phyloP scores from a whole-genome alignment of 2,113 vertebrate genomes.

The Rhinogobius similis region DNA sequence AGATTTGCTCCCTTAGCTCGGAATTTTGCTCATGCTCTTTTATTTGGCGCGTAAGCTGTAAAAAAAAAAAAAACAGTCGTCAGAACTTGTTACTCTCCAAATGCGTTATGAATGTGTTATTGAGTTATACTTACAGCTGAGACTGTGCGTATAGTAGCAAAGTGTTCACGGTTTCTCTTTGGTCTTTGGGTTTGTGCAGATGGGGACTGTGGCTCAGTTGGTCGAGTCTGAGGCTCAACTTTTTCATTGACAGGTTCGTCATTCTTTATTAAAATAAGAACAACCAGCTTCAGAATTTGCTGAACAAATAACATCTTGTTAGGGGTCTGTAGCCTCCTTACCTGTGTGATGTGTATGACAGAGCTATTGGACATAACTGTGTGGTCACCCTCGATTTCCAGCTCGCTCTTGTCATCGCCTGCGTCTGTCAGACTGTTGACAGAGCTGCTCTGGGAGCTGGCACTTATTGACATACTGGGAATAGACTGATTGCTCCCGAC shows the following conservation, averaged over 20 bases:
- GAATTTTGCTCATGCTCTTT: conserved; percentile 98
- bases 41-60: conserved; percentile 96
- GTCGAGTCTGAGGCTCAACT: conserved; percentile 82
- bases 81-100: background rate
- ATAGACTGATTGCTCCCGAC: conserved; percentile 99
- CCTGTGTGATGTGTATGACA: conserved; percentile 93
- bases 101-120: background rate
- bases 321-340: conserved; percentile 61
- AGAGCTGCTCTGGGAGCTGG: conserved; percentile 99
- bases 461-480: conserved; percentile 99
- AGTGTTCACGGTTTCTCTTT: conserved; percentile 96
- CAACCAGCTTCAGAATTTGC: background rate
- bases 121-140: conserved; percentile 84
- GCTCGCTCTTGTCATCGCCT: conserved; percentile 94
- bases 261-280: conserved; percentile 75
- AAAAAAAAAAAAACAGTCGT: conserved; percentile 6
- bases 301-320: background rate
- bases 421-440: conserved; percentile 97
- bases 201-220: conserved; percentile 87
- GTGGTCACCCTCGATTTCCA: conserved; percentile 94
- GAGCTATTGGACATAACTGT: conserved; percentile 99
- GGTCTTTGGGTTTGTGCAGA: conserved; percentile 88
- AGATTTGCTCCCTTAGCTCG: conserved; percentile 96
- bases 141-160: conserved; percentile 97
- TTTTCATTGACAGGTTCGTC: conserved; percentile 87